These are phyloP conservation scores for Melanotaenia duboulayi DNA, from an alignment of 2,113 vertebrate species.

Conservation along the genomic window DNA sequence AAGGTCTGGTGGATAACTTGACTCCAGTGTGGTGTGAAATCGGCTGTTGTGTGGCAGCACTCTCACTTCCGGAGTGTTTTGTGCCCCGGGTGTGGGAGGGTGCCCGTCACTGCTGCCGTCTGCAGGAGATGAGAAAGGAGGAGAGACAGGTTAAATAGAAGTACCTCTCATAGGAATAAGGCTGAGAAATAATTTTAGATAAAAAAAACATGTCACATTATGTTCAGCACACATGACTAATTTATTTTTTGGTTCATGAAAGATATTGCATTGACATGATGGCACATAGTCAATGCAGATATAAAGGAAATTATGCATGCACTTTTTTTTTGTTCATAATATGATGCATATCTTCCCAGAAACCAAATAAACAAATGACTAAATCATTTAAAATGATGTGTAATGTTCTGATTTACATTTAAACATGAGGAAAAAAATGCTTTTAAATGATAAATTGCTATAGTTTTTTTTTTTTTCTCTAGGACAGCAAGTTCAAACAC, in stretches of 20 bases:
- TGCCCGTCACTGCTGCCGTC: conserved; percentile 96
- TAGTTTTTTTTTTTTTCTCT: conserved; percentile 42
- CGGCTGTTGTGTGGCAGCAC: conserved; percentile 83
- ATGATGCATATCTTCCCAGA: conserved; percentile 11
- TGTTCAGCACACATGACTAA: conserved; percentile 27
- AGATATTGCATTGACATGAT: conserved; percentile 49
- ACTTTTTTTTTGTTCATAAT: conserved; percentile 28
- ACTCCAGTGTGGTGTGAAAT: conserved; percentile 92
- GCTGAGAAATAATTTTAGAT: background rate
- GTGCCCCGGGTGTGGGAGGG: conserved; percentile 93
- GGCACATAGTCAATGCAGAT: conserved; percentile 50
- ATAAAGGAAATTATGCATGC: conserved; percentile 70
- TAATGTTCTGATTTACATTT: conserved; percentile 19
- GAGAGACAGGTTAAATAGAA: conserved; percentile 1
- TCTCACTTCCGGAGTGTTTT: conserved; percentile 98
- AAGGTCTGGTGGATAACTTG: conserved; percentile 95
- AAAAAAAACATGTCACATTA: conserved; percentile 2
- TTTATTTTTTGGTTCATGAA: conserved; percentile 35
- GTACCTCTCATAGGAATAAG: background rate
- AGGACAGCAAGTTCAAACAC: conserved; percentile 57
- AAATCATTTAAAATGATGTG: conserved; percentile 15
- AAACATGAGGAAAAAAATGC: conserved; percentile 22
- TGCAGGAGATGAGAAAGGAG: conserved; percentile 78
- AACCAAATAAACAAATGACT: background rate
- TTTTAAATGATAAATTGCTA: conserved; percentile 25